phyloP scores from a whole-genome alignment of 1,140 invertebrate genomes.

The Rhopalosiphum padi region DNA sequence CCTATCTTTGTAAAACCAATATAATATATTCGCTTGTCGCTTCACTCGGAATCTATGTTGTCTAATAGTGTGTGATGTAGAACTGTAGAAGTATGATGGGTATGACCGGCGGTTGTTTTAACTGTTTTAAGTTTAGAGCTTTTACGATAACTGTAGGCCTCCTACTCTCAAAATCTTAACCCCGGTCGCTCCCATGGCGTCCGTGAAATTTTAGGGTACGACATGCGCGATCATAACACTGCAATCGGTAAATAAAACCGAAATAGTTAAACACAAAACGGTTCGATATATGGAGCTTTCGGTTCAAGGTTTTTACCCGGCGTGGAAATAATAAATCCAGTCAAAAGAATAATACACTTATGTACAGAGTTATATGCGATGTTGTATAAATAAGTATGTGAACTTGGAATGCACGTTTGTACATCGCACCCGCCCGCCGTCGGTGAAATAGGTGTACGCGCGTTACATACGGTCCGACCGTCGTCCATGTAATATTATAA shows the following conservation, averaged over 20 bases:
- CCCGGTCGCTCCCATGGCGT: background rate
- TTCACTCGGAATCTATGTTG: background rate
- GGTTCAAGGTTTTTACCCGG: background rate
- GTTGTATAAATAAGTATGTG: background rate
- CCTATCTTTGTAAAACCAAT: background rate
- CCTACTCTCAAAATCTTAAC: background rate
- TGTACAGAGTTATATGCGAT: background rate
- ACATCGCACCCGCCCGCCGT: background rate
- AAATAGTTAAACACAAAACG: background rate
- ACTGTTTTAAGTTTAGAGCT: background rate
- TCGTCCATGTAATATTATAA: background rate
- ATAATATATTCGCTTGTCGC: no score
- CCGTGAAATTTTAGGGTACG: background rate
- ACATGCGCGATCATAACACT: background rate
- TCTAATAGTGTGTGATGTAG: background rate
- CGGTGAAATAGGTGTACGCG: background rate
- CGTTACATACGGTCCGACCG: background rate
- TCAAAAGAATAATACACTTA: background rate
- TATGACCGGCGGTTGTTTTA: no score
- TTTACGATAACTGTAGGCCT: background rate
- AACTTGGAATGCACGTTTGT: background rate
- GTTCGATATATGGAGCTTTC: background rate
- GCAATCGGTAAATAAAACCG: background rate
- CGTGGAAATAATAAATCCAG: background rate
- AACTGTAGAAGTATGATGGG: no score